Conservation (phyloP, 2,113 vertebrate species). For the Neoarius graeffei region DNA sequence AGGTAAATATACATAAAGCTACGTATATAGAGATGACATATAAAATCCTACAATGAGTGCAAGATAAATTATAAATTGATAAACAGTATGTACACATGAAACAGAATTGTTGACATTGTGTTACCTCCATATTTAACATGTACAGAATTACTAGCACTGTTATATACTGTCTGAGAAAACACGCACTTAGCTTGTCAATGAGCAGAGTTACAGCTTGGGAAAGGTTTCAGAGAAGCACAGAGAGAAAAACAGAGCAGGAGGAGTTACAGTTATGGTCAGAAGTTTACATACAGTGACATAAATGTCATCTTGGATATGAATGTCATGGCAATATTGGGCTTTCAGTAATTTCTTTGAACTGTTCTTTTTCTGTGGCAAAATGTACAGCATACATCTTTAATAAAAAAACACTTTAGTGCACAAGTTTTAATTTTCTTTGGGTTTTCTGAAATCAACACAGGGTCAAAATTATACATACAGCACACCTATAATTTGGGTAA, state of each 20-base stretch:
- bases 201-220: background rate
- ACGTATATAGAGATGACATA: background rate
- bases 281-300: too few relatives aligned
- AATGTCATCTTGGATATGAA: too few relatives aligned
- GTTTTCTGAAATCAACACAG: too few relatives aligned
- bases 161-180: background rate
- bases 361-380: too few relatives aligned
- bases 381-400: too few relatives aligned
- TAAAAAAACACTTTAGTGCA: too few relatives aligned
- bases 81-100: background rate
- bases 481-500: too few relatives aligned
- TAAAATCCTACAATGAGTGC: background rate
- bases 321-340: too few relatives aligned
- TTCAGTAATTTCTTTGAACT: too few relatives aligned
- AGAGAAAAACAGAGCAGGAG: background rate
- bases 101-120: background rate
- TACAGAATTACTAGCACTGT: background rate
- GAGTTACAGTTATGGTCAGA: too few relatives aligned
- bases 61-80: background rate
- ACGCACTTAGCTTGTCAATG: background rate
- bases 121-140: background rate
- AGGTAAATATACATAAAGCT: background rate
- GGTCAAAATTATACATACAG: too few relatives aligned
- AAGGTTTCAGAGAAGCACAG: background rate
- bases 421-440: too few relatives aligned